Base-by-base conservation (phyloP, 2,113 vertebrate species). In the Osmerus mordax region DNA sequence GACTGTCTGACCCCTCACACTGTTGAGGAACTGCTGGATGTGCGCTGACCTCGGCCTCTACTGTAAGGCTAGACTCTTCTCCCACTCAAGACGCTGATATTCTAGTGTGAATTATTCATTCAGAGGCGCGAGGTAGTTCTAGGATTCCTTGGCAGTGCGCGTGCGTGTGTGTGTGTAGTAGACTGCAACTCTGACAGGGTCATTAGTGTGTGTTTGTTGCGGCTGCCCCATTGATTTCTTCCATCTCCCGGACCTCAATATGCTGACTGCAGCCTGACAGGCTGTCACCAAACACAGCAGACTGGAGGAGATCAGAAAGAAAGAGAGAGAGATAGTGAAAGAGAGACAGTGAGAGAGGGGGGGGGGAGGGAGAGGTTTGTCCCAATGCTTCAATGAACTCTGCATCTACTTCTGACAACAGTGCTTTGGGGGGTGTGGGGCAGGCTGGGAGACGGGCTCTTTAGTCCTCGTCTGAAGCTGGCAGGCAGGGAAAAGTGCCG, bases 131-230 rank as follows among this genome's bases (percentile, higher is more conserved):
- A 25, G 25, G 60, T 25, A 56, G 15, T 18, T 6, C 6, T 21
- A 28, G 23, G 60, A 16, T 47, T 18, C 56, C 14, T 19, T 7
- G 51, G 65, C 8, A 25, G 75, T n/a, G 60, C 55, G 32, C 60
- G 54, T 64, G 69, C 67, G 16, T 65, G 62, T 71, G 32, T 16
- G 59, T n/a, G 58, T 47, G 41, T 67, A 63, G 55, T 61, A 47
- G 51, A 60, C 13, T 47, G 52, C 60, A 64, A 13, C 41, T 23
- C 19, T 32, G 47, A 63, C 16, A 29, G 54, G 47, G 18, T 23
- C 60, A 66, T 52, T 59, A 60, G 32, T 32, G 74, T 23, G 21
- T 60, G 19, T 66, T 70, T 58, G 67, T 14, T 13, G 56, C 21
- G 3, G 52, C 55, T 64, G 69, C 55, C 16, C 13, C 41, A 53